Conservation (phyloP, 2,113 vertebrate genomes). For the Austrofundulus limnaeus region DNA sequence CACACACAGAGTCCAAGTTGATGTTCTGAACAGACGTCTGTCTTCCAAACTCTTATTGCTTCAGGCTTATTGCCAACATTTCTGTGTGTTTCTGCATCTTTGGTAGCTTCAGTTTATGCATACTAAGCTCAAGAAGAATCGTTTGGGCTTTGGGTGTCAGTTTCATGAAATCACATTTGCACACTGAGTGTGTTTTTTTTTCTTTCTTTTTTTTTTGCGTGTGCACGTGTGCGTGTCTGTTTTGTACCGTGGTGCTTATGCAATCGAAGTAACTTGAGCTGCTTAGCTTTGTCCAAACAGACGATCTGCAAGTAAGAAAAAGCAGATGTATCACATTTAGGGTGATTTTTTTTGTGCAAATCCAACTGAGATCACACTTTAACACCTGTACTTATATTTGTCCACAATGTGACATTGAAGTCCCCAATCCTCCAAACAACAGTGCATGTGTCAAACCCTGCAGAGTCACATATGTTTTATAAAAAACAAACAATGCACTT, state of each 20-base stretch:
- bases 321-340: conserved; percentile 28
- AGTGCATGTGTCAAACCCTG: conserved; percentile 4
- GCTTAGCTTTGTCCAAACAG: conserved; percentile 11
- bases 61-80: conserved; percentile 36
- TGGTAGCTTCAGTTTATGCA: conserved; percentile 3
- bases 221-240: conserved; percentile 11
- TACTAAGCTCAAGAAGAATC: neutral
- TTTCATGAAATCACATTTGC: conserved; percentile 18
- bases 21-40: conserved; percentile 31
- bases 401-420: conserved; percentile 1
- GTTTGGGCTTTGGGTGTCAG: neutral
- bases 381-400: conserved; percentile 4
- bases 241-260: conserved; percentile 24
- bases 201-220: conserved; percentile 9
- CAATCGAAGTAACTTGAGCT: conserved; percentile 48
- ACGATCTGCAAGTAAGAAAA: conserved; percentile 1
- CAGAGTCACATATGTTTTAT: too few species aligned
- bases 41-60: conserved; percentile 30
- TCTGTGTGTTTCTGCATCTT: conserved; percentile 16
- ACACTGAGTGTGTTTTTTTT: conserved; percentile 1
- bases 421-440: conserved; percentile 2
- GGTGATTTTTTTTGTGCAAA: neutral
- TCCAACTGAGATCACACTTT: conserved; percentile 1
- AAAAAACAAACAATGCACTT: conserved; percentile 9
- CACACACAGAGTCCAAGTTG: conserved; percentile 15